Evolutionary conservation across 2,113 vertebrate genomes (phyloP).

Genomic region (Nesoenas mayeri): DNA sequence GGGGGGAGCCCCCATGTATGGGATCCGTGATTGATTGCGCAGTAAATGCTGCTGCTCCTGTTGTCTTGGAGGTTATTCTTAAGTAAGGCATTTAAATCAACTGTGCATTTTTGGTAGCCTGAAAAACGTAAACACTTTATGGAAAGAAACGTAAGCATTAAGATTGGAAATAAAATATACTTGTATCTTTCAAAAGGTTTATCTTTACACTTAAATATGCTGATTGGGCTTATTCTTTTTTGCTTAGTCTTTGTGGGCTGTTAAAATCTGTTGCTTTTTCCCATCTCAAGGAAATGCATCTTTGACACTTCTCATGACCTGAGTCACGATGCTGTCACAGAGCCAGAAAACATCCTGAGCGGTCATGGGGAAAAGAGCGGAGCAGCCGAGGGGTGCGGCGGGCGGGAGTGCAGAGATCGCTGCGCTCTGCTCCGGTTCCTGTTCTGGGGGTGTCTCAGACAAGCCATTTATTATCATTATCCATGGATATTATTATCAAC

Average conservation of each 20-base stretch:
- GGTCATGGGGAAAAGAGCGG: slow-evolving; percentile 74
- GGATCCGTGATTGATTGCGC: neutral
- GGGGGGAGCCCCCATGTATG: neutral
- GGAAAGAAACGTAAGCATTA: slow-evolving; percentile 43
- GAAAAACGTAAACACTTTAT: slow-evolving; percentile 50
- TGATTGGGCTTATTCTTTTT: slow-evolving; percentile 69
- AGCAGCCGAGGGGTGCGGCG: slow-evolving; percentile 34
- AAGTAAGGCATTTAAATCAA: slow-evolving; percentile 53
- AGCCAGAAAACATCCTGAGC: slow-evolving; percentile 78
- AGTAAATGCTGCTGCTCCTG: slow-evolving; percentile 13
- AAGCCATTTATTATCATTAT: slow-evolving; percentile 62
- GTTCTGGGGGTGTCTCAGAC: slow-evolving; percentile 53
- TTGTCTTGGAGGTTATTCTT: slow-evolving; percentile 42
- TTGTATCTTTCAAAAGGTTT: slow-evolving; percentile 63
- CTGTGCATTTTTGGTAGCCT: slow-evolving; percentile 44
- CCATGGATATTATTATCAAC: slow-evolving; percentile 52
- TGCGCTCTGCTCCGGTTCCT: slow-evolving; percentile 16
- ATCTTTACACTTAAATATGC: slow-evolving; percentile 68
- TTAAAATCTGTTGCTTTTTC: slow-evolving; percentile 81
- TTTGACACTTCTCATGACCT: slow-evolving; percentile 93
- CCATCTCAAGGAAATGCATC: slow-evolving; percentile 84
- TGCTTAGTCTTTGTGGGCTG: slow-evolving; percentile 59
- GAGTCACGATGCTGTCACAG: slow-evolving; percentile 76
- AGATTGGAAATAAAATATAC: slow-evolving; percentile 61
- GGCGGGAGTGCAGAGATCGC: slow-evolving; percentile 28